Conservation (phyloP, 2,113 vertebrate genomes). For the Rousettus leschenaultii region DNA sequence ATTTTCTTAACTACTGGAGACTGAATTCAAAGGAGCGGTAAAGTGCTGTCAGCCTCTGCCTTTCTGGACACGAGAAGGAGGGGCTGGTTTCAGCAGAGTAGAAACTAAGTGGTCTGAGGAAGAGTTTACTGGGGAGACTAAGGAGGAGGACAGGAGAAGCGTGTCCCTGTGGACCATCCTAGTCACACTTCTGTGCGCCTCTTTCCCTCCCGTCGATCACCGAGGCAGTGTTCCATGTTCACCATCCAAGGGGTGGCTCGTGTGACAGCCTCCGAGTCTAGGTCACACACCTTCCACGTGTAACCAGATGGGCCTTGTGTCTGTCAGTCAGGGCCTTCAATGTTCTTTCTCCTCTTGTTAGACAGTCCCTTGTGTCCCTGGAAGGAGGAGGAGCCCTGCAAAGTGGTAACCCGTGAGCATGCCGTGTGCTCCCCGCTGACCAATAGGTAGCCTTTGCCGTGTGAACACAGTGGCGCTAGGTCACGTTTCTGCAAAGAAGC, state of each 20-base stretch:
- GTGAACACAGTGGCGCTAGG: background rate
- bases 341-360: slow-evolving; percentile 62
- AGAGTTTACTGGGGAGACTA: background rate
- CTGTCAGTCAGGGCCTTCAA: background rate
- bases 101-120: background rate
- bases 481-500: background rate
- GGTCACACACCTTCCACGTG: background rate
- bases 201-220: background rate
- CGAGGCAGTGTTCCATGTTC: background rate
- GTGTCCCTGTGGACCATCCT: background rate
- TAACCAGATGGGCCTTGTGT: background rate
- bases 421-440: background rate
- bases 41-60: background rate
- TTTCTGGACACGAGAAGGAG: background rate
- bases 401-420: slow-evolving; percentile 68
- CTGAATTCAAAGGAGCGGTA: background rate
- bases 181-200: accelerated
- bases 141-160: background rate
- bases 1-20: background rate
- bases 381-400: slow-evolving; percentile 56
- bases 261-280: background rate
- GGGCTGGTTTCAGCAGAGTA: background rate
- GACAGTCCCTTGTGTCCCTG: slow-evolving; percentile 60
- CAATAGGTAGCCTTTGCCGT: background rate
- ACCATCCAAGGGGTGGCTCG: background rate